A percentile compares a stretch with the other conserved stretches of the same genome.
phyloP scores from a whole-genome alignment of 1,140 invertebrate genomes.

The Neodiprion virginianus region DNA sequence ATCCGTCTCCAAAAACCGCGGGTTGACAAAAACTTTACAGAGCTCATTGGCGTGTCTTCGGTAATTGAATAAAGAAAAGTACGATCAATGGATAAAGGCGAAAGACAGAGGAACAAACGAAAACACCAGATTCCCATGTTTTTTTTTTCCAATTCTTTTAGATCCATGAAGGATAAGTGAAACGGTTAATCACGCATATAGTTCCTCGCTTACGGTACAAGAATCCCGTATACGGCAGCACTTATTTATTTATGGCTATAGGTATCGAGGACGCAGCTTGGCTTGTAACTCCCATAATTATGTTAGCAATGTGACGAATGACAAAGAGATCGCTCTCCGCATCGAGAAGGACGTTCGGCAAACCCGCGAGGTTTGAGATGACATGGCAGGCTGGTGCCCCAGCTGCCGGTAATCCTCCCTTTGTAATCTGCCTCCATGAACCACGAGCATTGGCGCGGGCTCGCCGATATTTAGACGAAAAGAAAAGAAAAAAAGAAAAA shows the following conservation, averaged over 20 bases:
- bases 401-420: slow-evolving; percentile 64
- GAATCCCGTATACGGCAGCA: too few species aligned
- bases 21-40: too few species aligned
- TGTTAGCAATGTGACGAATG: slow-evolving; percentile 62
- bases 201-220: too few species aligned
- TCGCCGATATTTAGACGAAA: slow-evolving; percentile 1
- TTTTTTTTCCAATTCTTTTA: too few species aligned
- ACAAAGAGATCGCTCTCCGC: slow-evolving; percentile 50
- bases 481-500: slow-evolving; percentile 6
- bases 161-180: too few species aligned
- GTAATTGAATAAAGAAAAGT: background rate
- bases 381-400: slow-evolving; percentile 58
- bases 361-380: slow-evolving; percentile 37
- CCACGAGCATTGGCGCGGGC: slow-evolving; percentile 53
- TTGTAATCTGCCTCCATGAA: slow-evolving; percentile 62
- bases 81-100: slow-evolving; percentile 16
- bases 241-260: slow-evolving; percentile 25
- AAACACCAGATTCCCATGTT: slow-evolving; percentile 12
- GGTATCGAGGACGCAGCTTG: slow-evolving; percentile 41
- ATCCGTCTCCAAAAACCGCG: slow-evolving; percentile 20
- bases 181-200: too few species aligned
- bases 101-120: slow-evolving; percentile 24
- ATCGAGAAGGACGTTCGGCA: slow-evolving; percentile 36
- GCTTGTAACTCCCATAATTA: slow-evolving; percentile 64
- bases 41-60: too few species aligned